These are phyloP conservation scores for Drosophila cardini DNA, from an alignment of 1,140 invertebrate species.

Conservation along the genomic window DNA sequence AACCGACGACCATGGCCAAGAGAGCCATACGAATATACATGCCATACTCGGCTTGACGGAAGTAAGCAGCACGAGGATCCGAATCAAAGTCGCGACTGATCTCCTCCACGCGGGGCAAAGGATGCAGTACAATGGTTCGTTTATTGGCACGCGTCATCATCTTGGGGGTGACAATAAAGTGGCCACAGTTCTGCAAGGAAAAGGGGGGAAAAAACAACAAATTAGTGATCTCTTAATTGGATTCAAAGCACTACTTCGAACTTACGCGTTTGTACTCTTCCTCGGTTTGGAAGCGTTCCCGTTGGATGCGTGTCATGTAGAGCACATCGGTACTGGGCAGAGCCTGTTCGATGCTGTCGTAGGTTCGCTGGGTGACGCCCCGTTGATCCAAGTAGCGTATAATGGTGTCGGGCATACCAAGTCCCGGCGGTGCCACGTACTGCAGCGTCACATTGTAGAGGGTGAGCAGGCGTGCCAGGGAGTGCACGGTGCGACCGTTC, in stretches of 20 bases:
- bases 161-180: slow-evolving; percentile 96
- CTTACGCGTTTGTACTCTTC: slow-evolving; percentile 92
- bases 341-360: slow-evolving; percentile 91
- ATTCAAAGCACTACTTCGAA: no score
- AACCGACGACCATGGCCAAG: slow-evolving; percentile 94
- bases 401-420: slow-evolving; percentile 96
- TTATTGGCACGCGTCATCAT: slow-evolving; percentile 97
- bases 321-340: slow-evolving; percentile 97
- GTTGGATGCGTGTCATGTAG: slow-evolving; percentile 99
- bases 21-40: slow-evolving; percentile 99
- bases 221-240: no score
- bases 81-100: slow-evolving; percentile 97
- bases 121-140: slow-evolving; percentile 98
- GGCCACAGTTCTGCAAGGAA: slow-evolving; percentile 89
- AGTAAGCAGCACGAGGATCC: slow-evolving; percentile 98
- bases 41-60: slow-evolving; percentile 98
- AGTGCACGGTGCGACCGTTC: slow-evolving; percentile 99
- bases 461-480: slow-evolving; percentile 95
- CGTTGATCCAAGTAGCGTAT: slow-evolving; percentile 91
- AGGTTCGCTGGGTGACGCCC: slow-evolving; percentile 92
- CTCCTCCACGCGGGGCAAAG: slow-evolving; percentile 96
- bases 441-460: slow-evolving; percentile 95
- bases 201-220: no score
- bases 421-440: slow-evolving; percentile 94
- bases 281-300: slow-evolving; percentile 93